Evolutionary conservation across 2,797 vertebrate species (phyloP).

Genomic region (Alauda arvensis): DNA sequence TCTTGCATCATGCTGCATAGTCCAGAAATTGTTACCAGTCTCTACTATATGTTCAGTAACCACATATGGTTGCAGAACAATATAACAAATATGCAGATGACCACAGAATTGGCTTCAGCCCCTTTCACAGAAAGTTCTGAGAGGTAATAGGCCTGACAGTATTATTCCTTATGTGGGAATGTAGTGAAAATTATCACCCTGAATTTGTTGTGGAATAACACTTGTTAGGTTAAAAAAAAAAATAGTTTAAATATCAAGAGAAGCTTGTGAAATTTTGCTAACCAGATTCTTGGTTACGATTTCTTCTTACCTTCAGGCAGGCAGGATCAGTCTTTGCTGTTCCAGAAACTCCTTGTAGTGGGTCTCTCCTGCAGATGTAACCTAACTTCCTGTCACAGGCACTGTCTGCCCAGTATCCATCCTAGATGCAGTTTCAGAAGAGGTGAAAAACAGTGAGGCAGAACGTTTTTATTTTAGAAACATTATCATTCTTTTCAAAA

Average conservation of each 20-base stretch:
- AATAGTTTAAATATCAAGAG: background rate
- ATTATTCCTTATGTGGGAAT: background rate
- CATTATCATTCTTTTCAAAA: background rate
- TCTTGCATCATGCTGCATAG: background rate
- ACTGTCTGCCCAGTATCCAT: constrained; percentile 86
- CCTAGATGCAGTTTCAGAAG: constrained; percentile 66
- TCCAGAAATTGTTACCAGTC: background rate
- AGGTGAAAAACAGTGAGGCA: background rate
- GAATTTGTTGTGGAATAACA: background rate
- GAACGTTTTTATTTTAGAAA: background rate
- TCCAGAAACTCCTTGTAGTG: constrained; percentile 63
- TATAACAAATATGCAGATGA: background rate
- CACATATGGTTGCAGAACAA: background rate
- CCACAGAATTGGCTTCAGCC: background rate
- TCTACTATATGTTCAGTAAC: background rate
- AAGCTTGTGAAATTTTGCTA: background rate
- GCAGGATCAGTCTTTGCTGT: constrained; percentile 61
- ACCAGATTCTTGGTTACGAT: background rate
- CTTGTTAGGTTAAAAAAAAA: background rate
- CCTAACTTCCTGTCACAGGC: constrained; percentile 78
- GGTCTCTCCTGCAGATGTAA: constrained; percentile 87
- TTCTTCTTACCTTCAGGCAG: constrained; percentile 78
- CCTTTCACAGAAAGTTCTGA: background rate
- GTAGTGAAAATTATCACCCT: background rate
- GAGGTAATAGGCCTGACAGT: background rate